Percentiles rank a stretch among this genome's conserved stretches.
phyloP scores from a whole-genome alignment of 2,797 vertebrate genomes.

The Telmatherina bonti region DNA sequence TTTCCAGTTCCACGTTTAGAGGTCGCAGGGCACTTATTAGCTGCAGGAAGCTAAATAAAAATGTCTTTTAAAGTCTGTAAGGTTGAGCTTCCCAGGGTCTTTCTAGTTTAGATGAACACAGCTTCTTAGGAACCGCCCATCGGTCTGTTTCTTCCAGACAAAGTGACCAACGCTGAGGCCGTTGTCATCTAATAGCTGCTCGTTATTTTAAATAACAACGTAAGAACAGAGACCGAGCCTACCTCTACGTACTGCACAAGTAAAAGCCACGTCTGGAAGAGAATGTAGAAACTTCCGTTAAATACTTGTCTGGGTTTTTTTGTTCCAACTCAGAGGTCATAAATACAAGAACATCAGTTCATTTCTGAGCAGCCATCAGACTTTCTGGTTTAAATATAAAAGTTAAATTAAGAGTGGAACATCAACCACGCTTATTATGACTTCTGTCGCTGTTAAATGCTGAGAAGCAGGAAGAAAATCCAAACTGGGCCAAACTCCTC shows the following conservation, averaged over 20 bases:
- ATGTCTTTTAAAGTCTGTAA: not conserved
- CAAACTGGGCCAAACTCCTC: not conserved
- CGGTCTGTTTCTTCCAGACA: not conserved
- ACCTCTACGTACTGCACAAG: constrained; percentile 36
- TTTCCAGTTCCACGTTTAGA: not conserved
- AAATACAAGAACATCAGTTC: constrained; percentile 15
- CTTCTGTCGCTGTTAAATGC: constrained; percentile 11
- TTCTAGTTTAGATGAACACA: constrained; percentile 10
- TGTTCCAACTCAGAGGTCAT: constrained; percentile 39
- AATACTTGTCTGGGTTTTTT: constrained; percentile 24
- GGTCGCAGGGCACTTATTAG: not conserved
- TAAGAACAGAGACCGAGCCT: constrained; percentile 24
- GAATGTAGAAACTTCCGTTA: constrained; percentile 5
- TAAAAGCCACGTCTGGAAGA: constrained; percentile 16
- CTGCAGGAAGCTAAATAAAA: not conserved
- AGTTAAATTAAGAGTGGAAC: not conserved
- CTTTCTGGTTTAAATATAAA: not conserved
- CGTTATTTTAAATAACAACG: constrained; percentile 19
- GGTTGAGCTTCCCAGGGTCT: not conserved
- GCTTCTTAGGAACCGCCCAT: constrained; percentile 18
- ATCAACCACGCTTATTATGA: constrained; percentile 7
- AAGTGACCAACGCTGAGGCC: constrained; percentile 5
- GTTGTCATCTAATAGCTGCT: constrained; percentile 39
- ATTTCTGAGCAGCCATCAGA: not conserved
- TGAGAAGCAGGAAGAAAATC: constrained; percentile 23